Base-by-base conservation (phyloP, 1,140 invertebrate genomes). In the Archivesica marissinica region DNA sequence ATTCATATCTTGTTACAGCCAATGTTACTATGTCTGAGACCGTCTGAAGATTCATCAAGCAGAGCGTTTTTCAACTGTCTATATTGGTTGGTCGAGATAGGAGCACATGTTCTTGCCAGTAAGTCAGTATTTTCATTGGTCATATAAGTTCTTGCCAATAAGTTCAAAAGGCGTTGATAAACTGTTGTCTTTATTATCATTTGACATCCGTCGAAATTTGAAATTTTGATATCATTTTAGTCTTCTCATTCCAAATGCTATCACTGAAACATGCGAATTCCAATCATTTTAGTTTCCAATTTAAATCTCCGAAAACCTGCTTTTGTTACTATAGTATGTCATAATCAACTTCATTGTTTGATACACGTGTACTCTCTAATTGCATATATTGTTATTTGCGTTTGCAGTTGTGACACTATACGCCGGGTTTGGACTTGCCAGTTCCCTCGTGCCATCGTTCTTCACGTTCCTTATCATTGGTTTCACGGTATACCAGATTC, bases 401-500 rank as follows among this genome's bases (percentile, higher is more conserved):
- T 59, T 70, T 74, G 3, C 68, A 83, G 80, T 83, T 38, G 80
- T 83, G 28, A 83, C 80, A 23, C 74, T 83, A 54, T 83, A 83
- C 35, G 80, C 80, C 50, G 80, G 80, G 4, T 83, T 83, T 30
- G 80, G 80, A 3, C 41, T 83, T 17, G 80, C 80, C 4, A 74
- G 50, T 38, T 61, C 35, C 25, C 68, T 83, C 39, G 54, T 83
- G 13, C 80, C 80, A 20, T 74, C 80, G 13, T 83, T 83, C 80
- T 83, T 83, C 70, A 83, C 80, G 9, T 83, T 75, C 41, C 80
- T 83, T 30, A 59, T 83, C 20, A 83, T 83, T 23, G 80, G 80
- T 39, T 83, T 83, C 54, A 83, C 80, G 2, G 80, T 83, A n/a
- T 83, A 83, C 68, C 80, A 83, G 66, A 83, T 83, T 20, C 80